Conservation (phyloP, 2,888 invertebrate species). For the Scaptomyza reducta region DNA sequence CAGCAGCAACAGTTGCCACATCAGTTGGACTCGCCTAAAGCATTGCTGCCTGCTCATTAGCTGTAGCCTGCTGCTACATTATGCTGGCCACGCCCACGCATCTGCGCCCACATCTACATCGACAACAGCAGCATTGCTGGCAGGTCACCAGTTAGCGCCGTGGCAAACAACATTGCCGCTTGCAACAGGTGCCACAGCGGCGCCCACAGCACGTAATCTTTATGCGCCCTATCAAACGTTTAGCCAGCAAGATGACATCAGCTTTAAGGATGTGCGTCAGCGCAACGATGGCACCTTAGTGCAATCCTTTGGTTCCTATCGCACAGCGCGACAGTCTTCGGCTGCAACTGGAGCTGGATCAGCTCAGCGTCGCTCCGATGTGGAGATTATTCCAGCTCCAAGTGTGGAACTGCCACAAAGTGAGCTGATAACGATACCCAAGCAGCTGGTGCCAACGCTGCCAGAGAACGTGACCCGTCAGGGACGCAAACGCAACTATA, state of each 20-base stretch:
- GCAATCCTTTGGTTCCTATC: slow-evolving; percentile 82
- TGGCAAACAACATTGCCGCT: slow-evolving; percentile 62
- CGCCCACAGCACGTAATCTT: slow-evolving; percentile 81
- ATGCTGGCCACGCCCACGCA: slow-evolving; percentile 29
- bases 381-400: slow-evolving; percentile 76
- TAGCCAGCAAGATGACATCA: slow-evolving; percentile 81
- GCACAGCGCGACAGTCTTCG: slow-evolving; percentile 63
- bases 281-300: slow-evolving; percentile 81
- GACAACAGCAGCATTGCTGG: slow-evolving; percentile 57
- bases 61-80: slow-evolving; percentile 38
- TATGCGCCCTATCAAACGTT: slow-evolving; percentile 83
- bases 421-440: slow-evolving; percentile 79
- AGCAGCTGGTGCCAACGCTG: slow-evolving; percentile 75
- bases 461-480: slow-evolving; percentile 75
- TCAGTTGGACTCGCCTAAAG: slow-evolving; percentile 36
- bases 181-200: slow-evolving; percentile 44
- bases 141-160: slow-evolving; percentile 66
- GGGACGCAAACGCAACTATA: slow-evolving; percentile 77
- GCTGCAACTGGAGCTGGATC: slow-evolving; percentile 3
- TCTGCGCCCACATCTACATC: slow-evolving; percentile 45
- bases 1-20: slow-evolving; percentile 28
- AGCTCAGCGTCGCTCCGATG: slow-evolving; percentile 77
- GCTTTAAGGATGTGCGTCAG: slow-evolving; percentile 79
- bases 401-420: slow-evolving; percentile 72
- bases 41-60: slow-evolving; percentile 43